Evolutionary conservation across 1,140 invertebrate genomes (phyloP), one percentile per base, ranked within the genome.

Genomic region (Drosophila parvula): DNA sequence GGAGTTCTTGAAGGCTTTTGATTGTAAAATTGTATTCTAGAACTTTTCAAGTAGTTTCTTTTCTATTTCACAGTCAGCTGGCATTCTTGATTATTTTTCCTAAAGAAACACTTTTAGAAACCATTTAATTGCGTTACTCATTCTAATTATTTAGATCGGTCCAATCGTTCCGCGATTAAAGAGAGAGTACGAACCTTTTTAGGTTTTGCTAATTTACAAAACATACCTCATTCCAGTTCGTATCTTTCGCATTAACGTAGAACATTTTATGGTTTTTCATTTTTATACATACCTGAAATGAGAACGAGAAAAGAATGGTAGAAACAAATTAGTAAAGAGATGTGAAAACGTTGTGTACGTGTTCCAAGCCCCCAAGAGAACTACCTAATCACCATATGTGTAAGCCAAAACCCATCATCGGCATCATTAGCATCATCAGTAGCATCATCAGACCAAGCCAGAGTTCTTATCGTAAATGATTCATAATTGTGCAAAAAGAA

Each of bases 401-500:
- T 34, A 75, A 53, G 34, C 40, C 60, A 41, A 65, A 65, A 75
- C 40, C 45, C 50, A 56, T 61, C 71, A 63, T 73, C 70, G 68
- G 34, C 28, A 67, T 44, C 65, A 67, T 44, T 41, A 73, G 44
- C 36, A 67, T 51, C 65, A 67, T 36, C 38, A 38, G 38, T 22
- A 70, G 50, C 65, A 71, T 73, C 51, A 73, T 71, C 65, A 59
- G 61, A 69, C 45, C 36, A 41, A 68, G 45, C 61, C 38, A 67
- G 36, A 36, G 62, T 76, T 76, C 74, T 76, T 76, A 76, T 77
- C 74, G 43, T 27, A 77, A 77, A 77, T 77, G 74, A 77, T 55
- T 77, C 74, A 77, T 77, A 77, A 77, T 77, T 77, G 74, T 76
- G 73, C 74, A 67, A 36, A 76, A 76, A 65, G 36, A 76, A 76